Conservation (phyloP, 2,888 invertebrate genomes). For the Caprella mutica region DNA sequence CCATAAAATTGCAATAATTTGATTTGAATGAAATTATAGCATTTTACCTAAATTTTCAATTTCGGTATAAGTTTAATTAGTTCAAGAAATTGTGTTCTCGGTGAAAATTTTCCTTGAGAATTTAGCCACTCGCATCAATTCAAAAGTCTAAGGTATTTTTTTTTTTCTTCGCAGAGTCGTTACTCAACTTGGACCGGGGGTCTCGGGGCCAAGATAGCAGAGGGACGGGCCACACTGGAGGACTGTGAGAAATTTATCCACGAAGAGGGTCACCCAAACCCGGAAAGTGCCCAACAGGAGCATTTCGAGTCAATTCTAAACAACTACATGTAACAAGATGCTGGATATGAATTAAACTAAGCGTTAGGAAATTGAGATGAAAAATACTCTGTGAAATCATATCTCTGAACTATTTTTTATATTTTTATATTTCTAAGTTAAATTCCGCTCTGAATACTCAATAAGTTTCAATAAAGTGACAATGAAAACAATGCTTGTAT, state of each 20-base stretch:
- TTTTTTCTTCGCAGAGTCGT: constrained; percentile 13
- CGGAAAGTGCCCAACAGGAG: constrained; percentile 42
- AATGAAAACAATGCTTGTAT: no score
- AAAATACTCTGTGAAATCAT: not conserved
- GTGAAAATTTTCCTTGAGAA: no score
- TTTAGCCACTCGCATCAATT: no score
- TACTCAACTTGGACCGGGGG: constrained; percentile 28
- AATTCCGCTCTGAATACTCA: no score
- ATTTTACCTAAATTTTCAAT: no score
- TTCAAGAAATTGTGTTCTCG: no score
- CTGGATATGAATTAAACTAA: not conserved
- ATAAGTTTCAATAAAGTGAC: no score
- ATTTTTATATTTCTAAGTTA: no score
- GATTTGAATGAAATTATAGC: no score
- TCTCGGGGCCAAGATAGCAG: constrained; percentile 39
- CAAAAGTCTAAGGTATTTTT: not conserved
- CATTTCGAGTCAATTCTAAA: constrained; percentile 44
- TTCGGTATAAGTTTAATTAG: no score
- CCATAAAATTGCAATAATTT: not conserved
- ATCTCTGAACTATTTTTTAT: not conserved
- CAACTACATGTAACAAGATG: constrained; percentile 35
- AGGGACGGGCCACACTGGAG: constrained; percentile 48
- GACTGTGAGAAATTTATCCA: constrained; percentile 46
- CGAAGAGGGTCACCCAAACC: constrained; percentile 40
- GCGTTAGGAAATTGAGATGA: not conserved